phyloP scores from a whole-genome alignment of 2,113 vertebrate species.

The Erythrocercus mccallii region DNA sequence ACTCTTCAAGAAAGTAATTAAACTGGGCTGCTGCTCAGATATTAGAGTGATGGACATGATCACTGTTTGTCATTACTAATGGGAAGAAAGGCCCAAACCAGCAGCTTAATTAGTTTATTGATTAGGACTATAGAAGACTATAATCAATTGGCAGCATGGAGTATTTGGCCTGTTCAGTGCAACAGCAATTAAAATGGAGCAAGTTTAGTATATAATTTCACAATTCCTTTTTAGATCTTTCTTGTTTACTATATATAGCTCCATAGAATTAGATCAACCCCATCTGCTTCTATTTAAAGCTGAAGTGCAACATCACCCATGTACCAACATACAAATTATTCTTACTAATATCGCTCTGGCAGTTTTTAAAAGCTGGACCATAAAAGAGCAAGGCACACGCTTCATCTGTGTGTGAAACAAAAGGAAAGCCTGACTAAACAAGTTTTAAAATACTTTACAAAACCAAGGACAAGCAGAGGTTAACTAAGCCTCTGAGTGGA shows the following conservation, averaged over 20 bases:
- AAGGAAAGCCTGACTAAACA: constrained; percentile 66
- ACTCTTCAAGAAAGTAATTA: constrained; percentile 52
- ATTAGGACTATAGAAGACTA: constrained; percentile 56
- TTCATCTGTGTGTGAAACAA: constrained; percentile 47
- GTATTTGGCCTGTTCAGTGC: constrained; percentile 58
- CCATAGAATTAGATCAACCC: constrained; percentile 62
- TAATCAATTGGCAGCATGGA: constrained; percentile 56
- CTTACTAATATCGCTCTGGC: constrained; percentile 64
- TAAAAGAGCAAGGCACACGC: constrained; percentile 55
- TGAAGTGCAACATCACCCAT: constrained; percentile 60
- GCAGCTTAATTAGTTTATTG: constrained; percentile 68
- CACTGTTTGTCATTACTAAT: constrained; percentile 54
- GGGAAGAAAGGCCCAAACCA: constrained; percentile 50
- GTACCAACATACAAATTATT: constrained; percentile 64
- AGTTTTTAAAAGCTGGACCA: constrained; percentile 58
- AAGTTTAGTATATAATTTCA: constrained; percentile 64
- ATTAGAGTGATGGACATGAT: constrained; percentile 57
- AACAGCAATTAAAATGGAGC: constrained; percentile 55
- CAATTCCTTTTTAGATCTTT: constrained; percentile 65
- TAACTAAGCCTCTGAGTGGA: constrained; percentile 14
- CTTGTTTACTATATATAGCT: constrained; percentile 66
- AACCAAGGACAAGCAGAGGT: constrained; percentile 64
- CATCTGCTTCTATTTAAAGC: constrained; percentile 70
- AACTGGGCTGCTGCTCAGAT: constrained; percentile 34
- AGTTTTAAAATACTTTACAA: constrained; percentile 61